Base-by-base conservation (phyloP, 2,888 invertebrate species). In the Cheilosia urbana region DNA sequence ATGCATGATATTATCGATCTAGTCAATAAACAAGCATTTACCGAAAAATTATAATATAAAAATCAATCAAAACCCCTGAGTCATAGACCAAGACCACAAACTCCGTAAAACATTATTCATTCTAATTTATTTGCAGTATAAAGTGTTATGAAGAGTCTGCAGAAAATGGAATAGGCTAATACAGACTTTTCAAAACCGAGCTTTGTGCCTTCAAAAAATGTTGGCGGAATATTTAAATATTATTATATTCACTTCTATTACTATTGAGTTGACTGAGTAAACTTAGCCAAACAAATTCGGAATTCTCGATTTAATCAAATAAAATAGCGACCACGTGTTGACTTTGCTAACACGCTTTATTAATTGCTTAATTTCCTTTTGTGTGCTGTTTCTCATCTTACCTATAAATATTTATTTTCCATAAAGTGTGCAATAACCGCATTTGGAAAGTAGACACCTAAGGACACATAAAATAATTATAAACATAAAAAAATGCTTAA, bases 361-460 rank as follows among this genome's bases (percentile, higher is more conserved):
- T 77, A 65, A 71, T 78, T 78, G 78, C 71, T 65, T 51, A 57
- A 65, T 34, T 78, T 71, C 65, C 55, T 77, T 62, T 63, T 69
- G 62, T 69, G 27, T 78, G 47, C 69, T 47, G 77, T 69, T 78
- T 78, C 51, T 27, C 62, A 49, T n/a, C 40, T 75, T 65, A 7
- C 17, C 19, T 53, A 66, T 75, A 75, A 75, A 66, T 75, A 66
- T 75, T 75, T 47, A 58, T 58, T 71, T 71, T 11, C 4, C 4
- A 27, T 37, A 21, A 75, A 75, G 75, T 75, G 73, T 73, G 75
- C 75, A 75, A 47, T 37, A 34, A 21, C 45, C 45, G 21, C 45
- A 40, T 15, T 45, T n/a, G 30, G 7, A 68, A 30, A 45, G 45
- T 51, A 37, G 24, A 37, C 45, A 17, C 19, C 2, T 19, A 47